phyloP scores from a whole-genome alignment of 2,888 invertebrate species.

The Drosophila percnosoma region DNA sequence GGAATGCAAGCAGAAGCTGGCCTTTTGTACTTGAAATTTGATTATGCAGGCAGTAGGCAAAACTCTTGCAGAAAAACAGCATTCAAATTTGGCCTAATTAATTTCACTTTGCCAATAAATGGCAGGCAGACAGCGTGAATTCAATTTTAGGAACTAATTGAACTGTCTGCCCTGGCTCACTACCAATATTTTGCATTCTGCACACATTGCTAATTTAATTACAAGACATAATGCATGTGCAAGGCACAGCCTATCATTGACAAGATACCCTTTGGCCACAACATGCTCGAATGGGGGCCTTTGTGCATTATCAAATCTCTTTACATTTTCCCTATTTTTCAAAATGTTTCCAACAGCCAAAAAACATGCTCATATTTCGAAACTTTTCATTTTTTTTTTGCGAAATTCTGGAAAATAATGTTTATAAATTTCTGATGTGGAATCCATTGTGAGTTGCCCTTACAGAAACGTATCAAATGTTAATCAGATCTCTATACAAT shows the following conservation, averaged over 20 bases:
- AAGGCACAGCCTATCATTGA: neutral
- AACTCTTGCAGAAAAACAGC: neutral
- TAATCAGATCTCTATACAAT: neutral
- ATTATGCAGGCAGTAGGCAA: neutral
- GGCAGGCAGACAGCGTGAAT: neutral
- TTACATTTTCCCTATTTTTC: neutral
- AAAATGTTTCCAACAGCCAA: neutral
- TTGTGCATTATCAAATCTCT: neutral
- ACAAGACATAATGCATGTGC: neutral
- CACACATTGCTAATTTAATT: conserved; percentile 2
- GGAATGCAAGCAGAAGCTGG: neutral
- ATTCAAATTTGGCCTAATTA: neutral
- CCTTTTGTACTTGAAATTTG: neutral
- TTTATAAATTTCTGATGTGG: neutral
- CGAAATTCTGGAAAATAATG: too few species aligned
- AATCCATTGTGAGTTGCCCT: neutral
- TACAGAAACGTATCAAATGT: neutral
- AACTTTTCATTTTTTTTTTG: neutral
- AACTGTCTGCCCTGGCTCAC: neutral
- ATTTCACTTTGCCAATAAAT: neutral
- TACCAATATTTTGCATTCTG: neutral
- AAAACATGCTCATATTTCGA: neutral
- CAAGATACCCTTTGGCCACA: neutral
- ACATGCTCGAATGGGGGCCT: neutral
- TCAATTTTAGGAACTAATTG: neutral